Conservation (phyloP, 2,797 vertebrate genomes). For the Fratercula arctica region DNA sequence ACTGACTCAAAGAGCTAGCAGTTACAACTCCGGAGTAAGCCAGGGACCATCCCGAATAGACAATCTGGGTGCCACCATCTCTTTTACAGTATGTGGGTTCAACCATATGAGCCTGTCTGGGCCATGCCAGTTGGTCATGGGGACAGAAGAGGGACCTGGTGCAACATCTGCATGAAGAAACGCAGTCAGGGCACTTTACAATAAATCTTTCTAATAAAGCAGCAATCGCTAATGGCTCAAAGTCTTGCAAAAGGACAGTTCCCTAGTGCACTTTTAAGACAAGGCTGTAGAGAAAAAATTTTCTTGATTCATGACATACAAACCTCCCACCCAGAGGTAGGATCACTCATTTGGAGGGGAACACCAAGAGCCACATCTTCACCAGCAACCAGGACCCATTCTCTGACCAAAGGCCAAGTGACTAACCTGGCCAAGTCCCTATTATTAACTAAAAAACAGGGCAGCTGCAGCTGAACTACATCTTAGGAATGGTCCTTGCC, state of each 20-base stretch:
- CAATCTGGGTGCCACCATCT: not conserved
- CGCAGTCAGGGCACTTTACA: not conserved
- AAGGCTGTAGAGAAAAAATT: not conserved
- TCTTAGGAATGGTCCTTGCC: not conserved
- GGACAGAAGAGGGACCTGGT: not conserved
- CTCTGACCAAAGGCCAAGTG: not conserved
- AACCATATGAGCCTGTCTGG: not conserved
- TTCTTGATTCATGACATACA: not conserved
- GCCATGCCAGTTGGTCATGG: not conserved
- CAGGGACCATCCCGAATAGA: not conserved
- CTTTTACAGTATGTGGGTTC: not conserved
- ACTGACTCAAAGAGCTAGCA: not conserved
- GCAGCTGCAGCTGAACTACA: not conserved
- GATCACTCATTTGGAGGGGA: not conserved
- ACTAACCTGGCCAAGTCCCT: not conserved
- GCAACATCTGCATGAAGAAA: not conserved
- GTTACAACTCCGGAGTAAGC: not conserved
- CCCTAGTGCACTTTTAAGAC: not conserved
- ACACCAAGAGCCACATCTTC: not conserved
- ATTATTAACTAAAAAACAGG: not conserved
- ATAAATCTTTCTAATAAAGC: not conserved
- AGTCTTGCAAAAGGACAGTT: not conserved
- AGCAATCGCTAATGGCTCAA: not conserved
- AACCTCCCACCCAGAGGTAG: not conserved
- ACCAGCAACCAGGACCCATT: not conserved